Base-by-base conservation (phyloP, 35 echinoderm and acorn worm species). In the Apostichopus japonicus region DNA sequence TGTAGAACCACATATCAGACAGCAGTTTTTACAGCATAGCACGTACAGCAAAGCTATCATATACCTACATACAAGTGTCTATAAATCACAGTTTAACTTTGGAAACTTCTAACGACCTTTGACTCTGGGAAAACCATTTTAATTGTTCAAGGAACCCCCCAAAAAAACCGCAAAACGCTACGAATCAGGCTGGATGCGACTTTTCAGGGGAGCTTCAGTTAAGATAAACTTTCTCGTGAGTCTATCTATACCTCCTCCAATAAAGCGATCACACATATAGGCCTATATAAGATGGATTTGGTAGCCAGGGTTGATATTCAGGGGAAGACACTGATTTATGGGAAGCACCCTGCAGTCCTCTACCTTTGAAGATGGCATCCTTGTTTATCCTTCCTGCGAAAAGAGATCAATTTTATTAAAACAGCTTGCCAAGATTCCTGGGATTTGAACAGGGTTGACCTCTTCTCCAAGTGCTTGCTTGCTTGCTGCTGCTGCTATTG, bases 401-500 rank as follows among this genome's bases (percentile, higher is more conserved):
- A 84, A 84, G 81, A 84, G 81, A 84, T 84, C 81, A 84, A 84
- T 84, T 84, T 84, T 84, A 84, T 84, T 84, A 55, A 84, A 84
- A 84, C 54, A 58, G 81, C 81, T 84, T 55, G 53, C 81, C 53
- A 84, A 21, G 55, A 84, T 58, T 51, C 8, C n/a, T 17, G 15
- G 53, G 53, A 15, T n/a, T 57, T 84, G 81, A 84, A 84, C 81
- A 84, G 54, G 53, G 81, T 55, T 84, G 81, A 84, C 81, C 81
- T 54, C 81, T 57, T 21, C 44, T 55, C 54, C 16, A 84, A 84
- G 54, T 84, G 81, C 54, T 21, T 57, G 33, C 33, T 44, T 44
- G 33, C 33, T 44, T 44, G 33, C 33, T 44, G n/a, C n/a, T n/a
- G n/a, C n/a, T n/a, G 33, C 33, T 44, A 44, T 61, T 61, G 56